Base-by-base conservation (phyloP, 2,797 vertebrate species). In the Sebastes diaconus region DNA sequence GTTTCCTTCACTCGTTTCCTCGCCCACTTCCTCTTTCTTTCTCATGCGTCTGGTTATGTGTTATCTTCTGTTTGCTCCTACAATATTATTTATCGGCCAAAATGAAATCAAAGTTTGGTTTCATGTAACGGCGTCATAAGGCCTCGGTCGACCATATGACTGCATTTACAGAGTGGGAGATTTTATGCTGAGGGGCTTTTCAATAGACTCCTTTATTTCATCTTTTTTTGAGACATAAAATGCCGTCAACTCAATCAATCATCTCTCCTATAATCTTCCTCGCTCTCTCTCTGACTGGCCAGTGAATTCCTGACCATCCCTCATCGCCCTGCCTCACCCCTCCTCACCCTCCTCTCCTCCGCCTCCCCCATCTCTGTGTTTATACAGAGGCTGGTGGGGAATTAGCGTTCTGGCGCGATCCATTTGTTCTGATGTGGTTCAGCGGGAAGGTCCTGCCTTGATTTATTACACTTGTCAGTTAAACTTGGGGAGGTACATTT, bases 351-450 rank as follows among this genome's bases (percentile, higher is more conserved):
- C 73, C 22, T 60, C 70, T 81, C 52, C 79, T 63, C 77, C 52
- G 30, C 73, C 68, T 70, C 76, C 80, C 57, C 57, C 69, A 16
- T 22, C 67, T 24, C 55, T 24, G 50, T 93, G 90, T 93, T 94
- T 94, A 91, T 65, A 85, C 83, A 89, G 75, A 80, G 88, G 91
- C 79, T 94, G 84, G 90, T 90, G 87, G 89, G 92, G 90, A 93
- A 92, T 91, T 89, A 90, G 75, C 32, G 22, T 85, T 91, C 81
- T 90, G 87, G 81, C 34, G 55, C 36, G 87, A 86, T 91, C 82
- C 88, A 91, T 93, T 93, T 90, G 77, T 89, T 85, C 85, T 80
- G 87, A 91, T 73, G 75, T 71, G 94, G 93, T 94, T 94, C 95
- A 94, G 77, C 13, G 32, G 77, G 61, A 89, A 91, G 87, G 83